A percentile compares a stretch with the other conserved stretches of the same genome.
phyloP scores from a whole-genome alignment of 2,888 invertebrate genomes.

The Apotomis turbidana region DNA sequence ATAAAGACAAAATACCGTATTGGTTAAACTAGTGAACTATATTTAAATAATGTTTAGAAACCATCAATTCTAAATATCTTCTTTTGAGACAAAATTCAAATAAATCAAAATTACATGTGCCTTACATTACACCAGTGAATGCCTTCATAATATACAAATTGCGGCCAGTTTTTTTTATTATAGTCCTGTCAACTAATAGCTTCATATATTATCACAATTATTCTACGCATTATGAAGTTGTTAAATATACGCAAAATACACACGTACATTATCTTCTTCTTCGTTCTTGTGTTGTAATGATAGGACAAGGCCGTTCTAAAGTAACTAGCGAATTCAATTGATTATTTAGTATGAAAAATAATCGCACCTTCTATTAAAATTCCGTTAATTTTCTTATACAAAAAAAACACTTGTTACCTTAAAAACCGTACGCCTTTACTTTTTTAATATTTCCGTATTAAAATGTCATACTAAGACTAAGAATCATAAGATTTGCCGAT shows the following conservation, averaged over 20 bases:
- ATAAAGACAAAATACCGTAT: not conserved
- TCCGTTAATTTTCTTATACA: too few relatives aligned
- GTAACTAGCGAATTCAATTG: too few relatives aligned
- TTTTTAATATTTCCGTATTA: too few relatives aligned
- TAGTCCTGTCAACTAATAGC: not conserved
- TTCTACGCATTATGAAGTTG: not conserved
- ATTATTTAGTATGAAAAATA: too few relatives aligned
- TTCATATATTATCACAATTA: not conserved
- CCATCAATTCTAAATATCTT: not conserved
- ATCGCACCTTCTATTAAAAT: too few relatives aligned
- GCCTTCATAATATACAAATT: not conserved
- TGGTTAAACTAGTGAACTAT: not conserved
- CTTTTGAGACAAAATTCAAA: constrained; percentile 1
- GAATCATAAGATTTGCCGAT: too few relatives aligned
- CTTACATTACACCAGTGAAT: constrained; percentile 5
- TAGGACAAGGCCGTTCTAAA: not conserved
- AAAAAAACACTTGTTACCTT: too few relatives aligned
- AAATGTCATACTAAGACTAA: too few relatives aligned
- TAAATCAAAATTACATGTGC: constrained; percentile 4
- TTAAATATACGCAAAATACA: too few relatives aligned
- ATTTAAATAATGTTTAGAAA: not conserved
- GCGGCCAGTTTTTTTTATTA: not conserved
- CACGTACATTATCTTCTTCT: not conserved
- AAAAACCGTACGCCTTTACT: too few relatives aligned
- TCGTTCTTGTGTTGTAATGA: not conserved